These are phyloP conservation scores for Nothobranchius furzeri DNA, from an alignment of 2,113 vertebrate species.

Conservation along the genomic window DNA sequence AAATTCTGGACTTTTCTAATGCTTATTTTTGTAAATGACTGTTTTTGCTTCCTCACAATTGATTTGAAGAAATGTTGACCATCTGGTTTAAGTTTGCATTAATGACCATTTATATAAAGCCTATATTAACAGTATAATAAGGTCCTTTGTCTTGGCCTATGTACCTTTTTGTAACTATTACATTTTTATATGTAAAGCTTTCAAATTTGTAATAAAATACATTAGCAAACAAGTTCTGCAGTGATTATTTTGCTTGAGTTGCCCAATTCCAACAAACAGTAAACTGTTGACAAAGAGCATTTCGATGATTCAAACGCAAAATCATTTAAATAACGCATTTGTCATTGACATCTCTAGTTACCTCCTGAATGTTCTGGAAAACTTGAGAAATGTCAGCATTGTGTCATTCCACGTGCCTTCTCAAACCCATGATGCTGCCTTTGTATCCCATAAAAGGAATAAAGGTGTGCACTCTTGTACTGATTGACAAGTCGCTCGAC, in stretches of 20 bases:
- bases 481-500: slow-evolving; percentile 50
- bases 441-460: not conserved
- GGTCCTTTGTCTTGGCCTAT: slow-evolving; percentile 31
- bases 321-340: not conserved
- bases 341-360: not conserved
- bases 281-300: not conserved
- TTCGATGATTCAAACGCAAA: not conserved
- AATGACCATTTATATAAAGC: slow-evolving; percentile 28
- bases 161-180: slow-evolving; percentile 61
- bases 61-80: slow-evolving; percentile 11
- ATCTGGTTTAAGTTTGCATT: slow-evolving; percentile 26
- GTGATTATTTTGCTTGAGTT: slow-evolving; percentile 1
- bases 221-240: slow-evolving; percentile 14
- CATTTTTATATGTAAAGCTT: slow-evolving; percentile 62
- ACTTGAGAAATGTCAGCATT: slow-evolving; percentile 1
- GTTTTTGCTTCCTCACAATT: slow-evolving; percentile 21
- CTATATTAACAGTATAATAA: slow-evolving; percentile 38
- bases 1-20: slow-evolving; percentile 39
- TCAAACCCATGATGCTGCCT: slow-evolving; percentile 14
- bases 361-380: slow-evolving; percentile 36
- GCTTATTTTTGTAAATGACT: slow-evolving; percentile 58
- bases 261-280: not conserved
- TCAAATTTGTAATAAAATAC: slow-evolving; percentile 69
- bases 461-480: fast-evolving
- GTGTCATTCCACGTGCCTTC: not conserved